Conservation (phyloP, 1,140 invertebrate genomes). For the Oreohelix idahoensis region DNA sequence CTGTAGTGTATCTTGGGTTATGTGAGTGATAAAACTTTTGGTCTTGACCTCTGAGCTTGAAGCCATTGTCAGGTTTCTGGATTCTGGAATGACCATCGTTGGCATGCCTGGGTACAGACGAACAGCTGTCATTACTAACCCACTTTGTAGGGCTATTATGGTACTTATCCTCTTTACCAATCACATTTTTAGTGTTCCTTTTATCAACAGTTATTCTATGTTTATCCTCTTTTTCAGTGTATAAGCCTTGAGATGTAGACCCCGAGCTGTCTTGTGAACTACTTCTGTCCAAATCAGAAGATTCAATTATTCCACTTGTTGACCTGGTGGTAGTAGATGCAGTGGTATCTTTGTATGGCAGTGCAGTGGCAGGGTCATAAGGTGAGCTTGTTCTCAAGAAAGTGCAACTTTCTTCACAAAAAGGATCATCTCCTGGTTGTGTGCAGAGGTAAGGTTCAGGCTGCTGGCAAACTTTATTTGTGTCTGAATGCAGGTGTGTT, state of each 20-base stretch:
- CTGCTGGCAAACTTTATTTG: neutral
- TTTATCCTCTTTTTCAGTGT: neutral
- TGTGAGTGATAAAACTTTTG: neutral
- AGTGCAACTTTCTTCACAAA: neutral
- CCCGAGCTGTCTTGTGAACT: neutral
- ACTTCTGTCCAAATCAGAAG: neutral
- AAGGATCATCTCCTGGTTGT: neutral
- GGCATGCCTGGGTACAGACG: neutral
- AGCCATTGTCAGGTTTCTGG: neutral
- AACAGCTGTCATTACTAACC: neutral
- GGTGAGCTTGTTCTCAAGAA: constrained; percentile 26
- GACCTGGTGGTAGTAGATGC: neutral
- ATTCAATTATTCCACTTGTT: neutral
- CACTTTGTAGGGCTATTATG: neutral
- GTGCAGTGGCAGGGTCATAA: neutral
- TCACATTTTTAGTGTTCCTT: neutral
- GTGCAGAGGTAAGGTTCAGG: neutral
- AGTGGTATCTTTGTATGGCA: neutral
- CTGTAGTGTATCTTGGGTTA: neutral
- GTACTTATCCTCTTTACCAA: neutral
- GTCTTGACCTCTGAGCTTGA: neutral
- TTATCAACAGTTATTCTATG: neutral
- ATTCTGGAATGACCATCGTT: neutral
- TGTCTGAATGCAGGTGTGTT: neutral
- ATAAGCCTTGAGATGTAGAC: neutral